Conservation (phyloP, 2,888 invertebrate species). For the Crossocerus cetratus region DNA sequence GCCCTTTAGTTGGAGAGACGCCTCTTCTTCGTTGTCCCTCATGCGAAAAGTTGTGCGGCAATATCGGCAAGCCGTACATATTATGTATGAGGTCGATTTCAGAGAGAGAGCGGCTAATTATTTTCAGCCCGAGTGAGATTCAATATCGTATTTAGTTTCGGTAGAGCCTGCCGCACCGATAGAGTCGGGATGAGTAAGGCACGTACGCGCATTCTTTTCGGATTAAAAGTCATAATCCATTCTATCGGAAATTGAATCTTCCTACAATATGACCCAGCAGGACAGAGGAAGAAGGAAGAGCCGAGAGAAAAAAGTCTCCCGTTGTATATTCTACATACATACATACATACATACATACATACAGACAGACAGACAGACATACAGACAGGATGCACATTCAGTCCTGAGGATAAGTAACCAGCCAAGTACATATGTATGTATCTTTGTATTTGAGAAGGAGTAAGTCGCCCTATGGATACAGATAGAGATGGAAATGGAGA, state of each 20-base stretch:
- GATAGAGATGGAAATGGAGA: too few species aligned
- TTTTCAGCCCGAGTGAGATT: slow-evolving; percentile 2
- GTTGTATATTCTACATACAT: too few species aligned
- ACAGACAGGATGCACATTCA: too few species aligned
- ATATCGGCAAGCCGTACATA: background rate
- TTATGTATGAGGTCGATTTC: background rate
- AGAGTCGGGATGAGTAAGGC: slow-evolving; percentile 65
- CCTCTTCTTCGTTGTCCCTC: too few species aligned
- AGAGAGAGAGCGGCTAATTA: slow-evolving; percentile 38
- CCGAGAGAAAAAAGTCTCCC: background rate
- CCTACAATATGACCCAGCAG: too few species aligned
- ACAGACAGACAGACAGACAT: too few species aligned
- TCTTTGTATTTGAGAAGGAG: too few species aligned
- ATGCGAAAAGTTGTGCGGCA: background rate
- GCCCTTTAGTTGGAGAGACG: background rate
- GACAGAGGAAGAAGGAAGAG: slow-evolving; percentile 5
- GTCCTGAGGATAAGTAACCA: too few species aligned
- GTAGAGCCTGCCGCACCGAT: slow-evolving; percentile 54
- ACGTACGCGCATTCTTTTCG: slow-evolving; percentile 64
- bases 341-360: too few species aligned
- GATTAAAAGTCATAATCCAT: slow-evolving; percentile 59
- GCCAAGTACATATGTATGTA: too few species aligned
- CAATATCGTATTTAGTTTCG: slow-evolving; percentile 6
- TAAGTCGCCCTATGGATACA: too few species aligned
- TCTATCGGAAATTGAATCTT: slow-evolving; percentile 74